Conservation (phyloP, 1,140 invertebrate species). For the Drosophila tropicalis region DNA sequence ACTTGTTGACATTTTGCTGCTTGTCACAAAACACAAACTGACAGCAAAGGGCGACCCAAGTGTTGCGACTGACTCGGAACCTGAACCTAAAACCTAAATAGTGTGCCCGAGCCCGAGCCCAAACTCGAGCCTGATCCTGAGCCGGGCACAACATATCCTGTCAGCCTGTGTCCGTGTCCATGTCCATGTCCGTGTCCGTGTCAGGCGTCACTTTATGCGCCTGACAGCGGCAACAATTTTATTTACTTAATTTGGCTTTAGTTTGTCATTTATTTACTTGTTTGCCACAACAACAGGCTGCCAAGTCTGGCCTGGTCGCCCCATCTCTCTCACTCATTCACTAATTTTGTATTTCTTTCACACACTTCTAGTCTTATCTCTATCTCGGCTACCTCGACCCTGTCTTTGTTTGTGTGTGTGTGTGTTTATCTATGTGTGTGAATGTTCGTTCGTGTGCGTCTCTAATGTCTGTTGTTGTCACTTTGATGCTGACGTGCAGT, state of each 20-base stretch:
- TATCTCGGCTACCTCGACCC: conserved; percentile 12
- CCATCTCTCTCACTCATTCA: conserved; percentile 6
- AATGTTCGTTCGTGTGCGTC: conserved; percentile 41
- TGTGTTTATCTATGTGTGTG: conserved; percentile 35
- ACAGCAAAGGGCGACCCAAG: conserved; percentile 17
- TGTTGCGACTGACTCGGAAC: conserved; percentile 20
- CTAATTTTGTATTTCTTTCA: conserved; percentile 16
- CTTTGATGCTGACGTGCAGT: conserved; percentile 68
- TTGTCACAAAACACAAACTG: conserved; percentile 38
- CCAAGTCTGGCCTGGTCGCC: conserved; percentile 19
- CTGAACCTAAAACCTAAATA: conserved; percentile 22
- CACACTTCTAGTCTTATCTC: conserved; percentile 27
- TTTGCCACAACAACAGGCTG: conserved; percentile 64
- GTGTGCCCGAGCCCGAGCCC: conserved; percentile 23
- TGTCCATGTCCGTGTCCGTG: conserved; percentile 57
- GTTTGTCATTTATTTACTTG: conserved; percentile 82
- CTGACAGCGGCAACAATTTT: conserved; percentile 80
- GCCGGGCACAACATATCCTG: conserved; percentile 34
- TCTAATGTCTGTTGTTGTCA: conserved; percentile 72
- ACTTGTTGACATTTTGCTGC: conserved; percentile 61
- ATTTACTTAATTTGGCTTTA: conserved; percentile 82
- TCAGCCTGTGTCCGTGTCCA: conserved; percentile 32
- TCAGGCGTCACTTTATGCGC: conserved; percentile 74
- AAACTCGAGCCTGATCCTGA: conserved; percentile 35
- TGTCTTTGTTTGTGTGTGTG: not conserved